These are phyloP conservation scores for Hirtodrosophila confusa DNA, from an alignment of 2,888 invertebrate genomes.

Conservation along the genomic window DNA sequence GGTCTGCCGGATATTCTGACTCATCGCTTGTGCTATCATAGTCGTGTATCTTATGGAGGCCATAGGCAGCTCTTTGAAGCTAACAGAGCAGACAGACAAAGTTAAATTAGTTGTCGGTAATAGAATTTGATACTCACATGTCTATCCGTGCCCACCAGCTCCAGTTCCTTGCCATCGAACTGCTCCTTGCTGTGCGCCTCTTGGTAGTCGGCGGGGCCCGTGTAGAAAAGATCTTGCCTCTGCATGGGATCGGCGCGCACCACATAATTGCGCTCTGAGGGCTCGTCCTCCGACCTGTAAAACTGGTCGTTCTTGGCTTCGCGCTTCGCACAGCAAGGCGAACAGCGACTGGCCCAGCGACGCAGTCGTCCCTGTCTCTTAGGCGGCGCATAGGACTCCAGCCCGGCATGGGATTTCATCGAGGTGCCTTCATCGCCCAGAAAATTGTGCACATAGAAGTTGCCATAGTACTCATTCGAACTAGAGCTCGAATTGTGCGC, in stretches of 20 bases:
- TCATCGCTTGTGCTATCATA: constrained; percentile 25
- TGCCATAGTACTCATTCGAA: constrained; percentile 62
- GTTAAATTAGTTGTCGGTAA: too few species aligned
- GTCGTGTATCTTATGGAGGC: constrained; percentile 50
- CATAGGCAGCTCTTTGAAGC: constrained; percentile 56
- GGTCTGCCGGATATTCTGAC: not conserved
- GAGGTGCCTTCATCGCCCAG: constrained; percentile 26
- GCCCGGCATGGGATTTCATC: constrained; percentile 1
- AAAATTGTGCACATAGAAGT: constrained; percentile 66
- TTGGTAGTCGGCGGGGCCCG: constrained; percentile 63
- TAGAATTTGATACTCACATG: constrained; percentile 39
- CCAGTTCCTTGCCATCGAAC: constrained; percentile 55
- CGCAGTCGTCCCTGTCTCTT: not conserved
- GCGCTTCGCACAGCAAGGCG: constrained; percentile 13
- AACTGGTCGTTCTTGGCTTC: not conserved
- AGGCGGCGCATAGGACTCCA: constrained; percentile 42
- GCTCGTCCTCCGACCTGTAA: not conserved
- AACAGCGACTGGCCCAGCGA: constrained; percentile 12
- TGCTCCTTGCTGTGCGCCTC: constrained; percentile 42
- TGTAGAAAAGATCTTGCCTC: constrained; percentile 89
- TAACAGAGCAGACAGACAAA: not conserved
- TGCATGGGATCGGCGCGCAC: constrained; percentile 86
- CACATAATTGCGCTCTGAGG: constrained; percentile 50
- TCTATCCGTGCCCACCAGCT: constrained; percentile 43
- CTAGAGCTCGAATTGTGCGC: constrained; percentile 1